Percentiles rank a stretch among this genome's conserved stretches.
Evolutionary conservation across 2,797 vertebrate species (phyloP).

Genomic region (Knipowitschia caucasica): DNA sequence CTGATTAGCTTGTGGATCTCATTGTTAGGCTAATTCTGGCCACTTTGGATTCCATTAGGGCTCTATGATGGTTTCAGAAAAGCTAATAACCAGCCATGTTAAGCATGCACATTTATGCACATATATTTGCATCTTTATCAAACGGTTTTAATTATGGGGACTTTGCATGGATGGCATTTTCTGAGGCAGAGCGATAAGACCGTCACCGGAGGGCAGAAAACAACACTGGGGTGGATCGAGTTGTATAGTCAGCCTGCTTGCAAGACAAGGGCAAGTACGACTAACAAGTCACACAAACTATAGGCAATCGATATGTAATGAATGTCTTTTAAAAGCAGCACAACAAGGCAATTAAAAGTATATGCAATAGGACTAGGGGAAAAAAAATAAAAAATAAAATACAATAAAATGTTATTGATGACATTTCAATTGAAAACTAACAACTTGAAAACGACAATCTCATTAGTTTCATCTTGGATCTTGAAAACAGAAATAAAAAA

Average conservation of each 20-base stretch:
- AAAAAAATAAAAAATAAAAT: no score
- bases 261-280: constrained; percentile 25
- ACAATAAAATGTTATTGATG: no score
- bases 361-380: neutral
- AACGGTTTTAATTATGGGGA: constrained; percentile 68
- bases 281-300: constrained; percentile 20
- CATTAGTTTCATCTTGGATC: neutral
- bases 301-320: neutral
- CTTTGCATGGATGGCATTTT: constrained; percentile 64
- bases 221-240: constrained; percentile 34
- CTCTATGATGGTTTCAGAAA: constrained; percentile 51
- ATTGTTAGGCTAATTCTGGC: constrained; percentile 59
- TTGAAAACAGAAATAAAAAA: neutral
- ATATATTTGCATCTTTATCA: constrained; percentile 80
- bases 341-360: neutral
- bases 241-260: constrained; percentile 20
- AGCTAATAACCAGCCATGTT: constrained; percentile 58
- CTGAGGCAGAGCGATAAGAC: constrained; percentile 55
- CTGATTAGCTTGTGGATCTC: constrained; percentile 53
- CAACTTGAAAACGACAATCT: constrained; percentile 6
- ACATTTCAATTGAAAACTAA: constrained; percentile 6
- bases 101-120: constrained; percentile 68
- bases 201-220: constrained; percentile 41
- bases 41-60: constrained; percentile 64
- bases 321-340: neutral